Conservation (phyloP, 2,113 vertebrate species). For the Microtus richardsoni region DNA sequence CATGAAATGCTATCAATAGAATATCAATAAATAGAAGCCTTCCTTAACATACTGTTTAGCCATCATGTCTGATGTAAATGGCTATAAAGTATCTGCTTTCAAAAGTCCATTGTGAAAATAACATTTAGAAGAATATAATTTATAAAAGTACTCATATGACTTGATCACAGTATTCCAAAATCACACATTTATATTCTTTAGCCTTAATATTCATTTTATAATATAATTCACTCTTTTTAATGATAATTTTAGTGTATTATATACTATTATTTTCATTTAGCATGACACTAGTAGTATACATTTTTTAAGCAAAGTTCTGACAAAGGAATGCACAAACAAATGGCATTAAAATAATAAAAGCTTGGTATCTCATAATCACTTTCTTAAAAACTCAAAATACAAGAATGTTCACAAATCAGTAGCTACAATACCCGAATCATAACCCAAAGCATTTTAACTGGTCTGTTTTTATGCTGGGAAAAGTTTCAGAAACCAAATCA, state of each 20-base stretch:
- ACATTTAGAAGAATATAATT: conserved; percentile 38
- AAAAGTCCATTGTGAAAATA: not conserved
- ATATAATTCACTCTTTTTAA: not conserved
- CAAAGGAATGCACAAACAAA: not conserved
- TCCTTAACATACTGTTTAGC: not conserved
- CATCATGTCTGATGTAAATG: not conserved
- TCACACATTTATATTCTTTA: not conserved
- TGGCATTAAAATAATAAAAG: not conserved
- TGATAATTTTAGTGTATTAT: not conserved
- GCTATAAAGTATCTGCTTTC: not conserved
- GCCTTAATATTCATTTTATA: not conserved
- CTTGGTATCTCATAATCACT: not conserved
- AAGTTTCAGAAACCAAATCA: conserved; percentile 33
- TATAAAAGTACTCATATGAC: not conserved
- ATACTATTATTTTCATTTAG: not conserved
- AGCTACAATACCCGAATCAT: not conserved
- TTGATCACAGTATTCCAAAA: conserved; percentile 3
- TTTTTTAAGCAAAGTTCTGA: not conserved
- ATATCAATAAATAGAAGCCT: not conserved
- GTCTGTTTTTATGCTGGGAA: not conserved
- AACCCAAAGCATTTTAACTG: not conserved
- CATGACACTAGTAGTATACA: not conserved
- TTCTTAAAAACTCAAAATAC: not conserved
- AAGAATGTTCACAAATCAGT: not conserved
- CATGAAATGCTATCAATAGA: conserved; percentile 3